Evolutionary conservation across 92 coral and sea anemone genomes (phyloP).

Genomic region (Isaurus tuberculatus): DNA sequence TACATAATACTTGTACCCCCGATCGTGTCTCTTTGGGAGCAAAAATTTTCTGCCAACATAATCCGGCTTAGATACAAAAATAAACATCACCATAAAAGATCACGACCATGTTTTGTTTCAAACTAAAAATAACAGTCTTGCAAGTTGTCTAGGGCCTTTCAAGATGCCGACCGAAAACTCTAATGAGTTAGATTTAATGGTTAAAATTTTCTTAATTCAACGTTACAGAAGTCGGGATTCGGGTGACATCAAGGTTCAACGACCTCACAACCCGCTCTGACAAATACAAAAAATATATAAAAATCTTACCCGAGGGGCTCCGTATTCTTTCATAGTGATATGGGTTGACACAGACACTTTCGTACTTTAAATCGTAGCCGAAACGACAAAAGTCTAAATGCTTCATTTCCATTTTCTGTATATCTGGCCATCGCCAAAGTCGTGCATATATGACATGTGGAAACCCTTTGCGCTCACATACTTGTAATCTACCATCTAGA

Average conservation of each 20-base stretch:
- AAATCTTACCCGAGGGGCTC: constrained; percentile 87
- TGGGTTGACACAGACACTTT: constrained; percentile 99
- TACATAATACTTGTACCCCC: constrained; percentile 41
- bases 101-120: background rate
- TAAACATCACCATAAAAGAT: background rate
- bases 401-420: constrained; percentile 99
- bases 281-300: constrained; percentile 10
- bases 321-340: constrained; percentile 99
- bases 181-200: background rate
- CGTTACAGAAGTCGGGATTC: constrained; percentile 5
- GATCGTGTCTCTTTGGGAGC: constrained; percentile 38
- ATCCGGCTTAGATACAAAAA: constrained; percentile 21
- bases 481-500: constrained; percentile 98
- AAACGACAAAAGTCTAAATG: constrained; percentile 98
- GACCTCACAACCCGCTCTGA: constrained; percentile 10
- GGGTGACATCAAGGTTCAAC: constrained; percentile 9
- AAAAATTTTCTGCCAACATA: constrained; percentile 11
- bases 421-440: constrained; percentile 99
- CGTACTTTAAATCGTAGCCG: constrained; percentile 98
- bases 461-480: constrained; percentile 99
- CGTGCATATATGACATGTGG: constrained; percentile 99
- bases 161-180: background rate
- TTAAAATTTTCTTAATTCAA: background rate
- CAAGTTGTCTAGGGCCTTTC: background rate
- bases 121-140: background rate